These are phyloP conservation scores for Turnix velox DNA, from an alignment of 2,113 vertebrate species.

Conservation along the genomic window DNA sequence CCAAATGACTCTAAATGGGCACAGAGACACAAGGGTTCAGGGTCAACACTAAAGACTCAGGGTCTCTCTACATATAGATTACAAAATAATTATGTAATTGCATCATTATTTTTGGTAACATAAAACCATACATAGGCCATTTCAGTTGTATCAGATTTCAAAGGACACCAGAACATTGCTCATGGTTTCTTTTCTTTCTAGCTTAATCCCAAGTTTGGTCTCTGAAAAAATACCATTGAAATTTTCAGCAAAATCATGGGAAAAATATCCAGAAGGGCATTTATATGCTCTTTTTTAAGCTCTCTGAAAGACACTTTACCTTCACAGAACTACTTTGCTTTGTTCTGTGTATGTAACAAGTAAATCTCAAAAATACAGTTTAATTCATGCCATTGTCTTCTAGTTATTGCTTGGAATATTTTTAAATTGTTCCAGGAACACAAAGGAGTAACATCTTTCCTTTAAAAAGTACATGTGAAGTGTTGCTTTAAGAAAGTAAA, in stretches of 20 bases:
- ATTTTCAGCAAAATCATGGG: neutral
- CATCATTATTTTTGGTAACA: neutral
- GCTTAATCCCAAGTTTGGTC: neutral
- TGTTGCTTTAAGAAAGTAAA: conserved; percentile 11
- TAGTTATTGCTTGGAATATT: neutral
- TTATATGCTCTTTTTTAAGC: neutral
- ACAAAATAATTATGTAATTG: neutral
- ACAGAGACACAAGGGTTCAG: neutral
- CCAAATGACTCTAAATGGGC: neutral
- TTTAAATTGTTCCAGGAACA: neutral
- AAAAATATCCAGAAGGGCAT: neutral
- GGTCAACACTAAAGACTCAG: neutral
- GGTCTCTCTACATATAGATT: neutral
- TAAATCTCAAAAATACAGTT: neutral
- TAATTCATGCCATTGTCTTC: neutral
- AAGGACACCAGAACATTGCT: neutral
- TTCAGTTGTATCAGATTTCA: neutral
- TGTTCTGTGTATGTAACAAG: neutral
- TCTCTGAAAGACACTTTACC: neutral
- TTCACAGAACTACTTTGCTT: neutral
- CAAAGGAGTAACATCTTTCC: neutral
- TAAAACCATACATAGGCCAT: neutral
- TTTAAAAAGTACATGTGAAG: neutral
- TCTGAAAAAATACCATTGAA: neutral
- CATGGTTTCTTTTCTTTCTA: neutral